Evolutionary conservation across 2,888 invertebrate species (phyloP).

Genomic region (Athalia cordata): DNA sequence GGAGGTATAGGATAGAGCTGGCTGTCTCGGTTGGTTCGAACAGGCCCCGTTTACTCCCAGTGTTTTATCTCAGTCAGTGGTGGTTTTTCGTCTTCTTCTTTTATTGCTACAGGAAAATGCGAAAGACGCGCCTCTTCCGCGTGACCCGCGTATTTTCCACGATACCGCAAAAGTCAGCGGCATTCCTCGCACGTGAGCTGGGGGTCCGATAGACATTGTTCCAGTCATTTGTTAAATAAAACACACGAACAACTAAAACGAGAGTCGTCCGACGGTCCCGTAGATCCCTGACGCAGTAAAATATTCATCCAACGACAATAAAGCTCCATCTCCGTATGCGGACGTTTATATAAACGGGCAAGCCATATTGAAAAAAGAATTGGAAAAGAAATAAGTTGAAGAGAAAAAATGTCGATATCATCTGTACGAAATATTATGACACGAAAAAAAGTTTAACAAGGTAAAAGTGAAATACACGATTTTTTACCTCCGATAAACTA

Average conservation of each 20-base stretch:
- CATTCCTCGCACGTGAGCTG: slow-evolving; percentile 33
- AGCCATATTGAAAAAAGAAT: too few relatives aligned
- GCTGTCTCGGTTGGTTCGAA: slow-evolving; percentile 18
- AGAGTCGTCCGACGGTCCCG: background rate
- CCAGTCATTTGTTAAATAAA: slow-evolving; percentile 34
- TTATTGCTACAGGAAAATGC: slow-evolving; percentile 39
- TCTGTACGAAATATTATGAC: too few relatives aligned
- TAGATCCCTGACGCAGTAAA: background rate
- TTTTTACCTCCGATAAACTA: too few relatives aligned
- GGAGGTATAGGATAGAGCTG: too few relatives aligned
- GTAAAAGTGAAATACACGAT: too few relatives aligned
- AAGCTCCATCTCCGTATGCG: too few relatives aligned
- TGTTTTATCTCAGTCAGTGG: slow-evolving; percentile 17
- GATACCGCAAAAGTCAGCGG: slow-evolving; percentile 20
- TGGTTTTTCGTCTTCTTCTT: background rate
- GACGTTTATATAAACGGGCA: too few relatives aligned
- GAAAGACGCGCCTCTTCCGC: slow-evolving; percentile 36
- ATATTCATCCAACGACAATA: background rate
- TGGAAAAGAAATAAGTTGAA: too few relatives aligned
- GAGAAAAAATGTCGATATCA: too few relatives aligned
- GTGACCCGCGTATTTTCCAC: slow-evolving; percentile 29
- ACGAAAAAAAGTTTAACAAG: too few relatives aligned
- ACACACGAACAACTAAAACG: slow-evolving; percentile 14
- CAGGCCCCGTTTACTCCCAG: slow-evolving; percentile 10
- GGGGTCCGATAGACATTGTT: slow-evolving; percentile 1